A percentile compares a stretch with the other conserved stretches of the same genome.
Conservation (phyloP, 2,888 invertebrate genomes). For the Pinctada fucata region DNA sequence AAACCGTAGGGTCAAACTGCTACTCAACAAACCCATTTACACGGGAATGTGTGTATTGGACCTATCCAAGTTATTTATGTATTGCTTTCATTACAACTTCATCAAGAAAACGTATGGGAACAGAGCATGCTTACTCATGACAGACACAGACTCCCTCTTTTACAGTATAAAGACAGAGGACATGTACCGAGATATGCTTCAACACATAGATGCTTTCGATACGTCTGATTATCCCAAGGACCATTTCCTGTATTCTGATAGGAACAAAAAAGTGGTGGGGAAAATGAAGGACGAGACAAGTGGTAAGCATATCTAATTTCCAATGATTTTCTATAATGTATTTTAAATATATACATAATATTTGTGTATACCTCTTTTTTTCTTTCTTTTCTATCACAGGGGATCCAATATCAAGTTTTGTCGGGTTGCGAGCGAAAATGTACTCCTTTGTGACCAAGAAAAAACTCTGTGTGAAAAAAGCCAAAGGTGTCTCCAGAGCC, state of each 20-base stretch:
- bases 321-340: not conserved
- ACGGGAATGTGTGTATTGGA: slow-evolving; percentile 20
- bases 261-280: slow-evolving; percentile 21
- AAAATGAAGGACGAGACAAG: slow-evolving; percentile 18
- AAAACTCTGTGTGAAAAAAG: not conserved
- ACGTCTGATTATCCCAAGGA: slow-evolving; percentile 15
- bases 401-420: slow-evolving; percentile 10
- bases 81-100: slow-evolving; percentile 30
- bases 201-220: slow-evolving; percentile 14
- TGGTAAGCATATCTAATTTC: not conserved
- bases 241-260: slow-evolving; percentile 15
- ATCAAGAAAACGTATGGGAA: slow-evolving; percentile 26
- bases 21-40: slow-evolving; percentile 33
- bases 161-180: slow-evolving; percentile 26
- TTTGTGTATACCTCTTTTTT: slow-evolving; percentile 4
- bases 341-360: not conserved
- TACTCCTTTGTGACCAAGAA: slow-evolving; percentile 17
- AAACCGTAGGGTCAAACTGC: slow-evolving; percentile 24
- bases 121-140: slow-evolving; percentile 12
- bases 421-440: slow-evolving; percentile 22
- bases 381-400: slow-evolving; percentile 6
- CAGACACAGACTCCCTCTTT: slow-evolving; percentile 29
- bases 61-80: slow-evolving; percentile 25
- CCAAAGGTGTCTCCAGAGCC: slow-evolving; percentile 12
- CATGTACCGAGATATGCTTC: slow-evolving; percentile 25